Evolutionary conservation across 2,888 invertebrate genomes (phyloP).

Genomic region (Tolmerus cingulatus): DNA sequence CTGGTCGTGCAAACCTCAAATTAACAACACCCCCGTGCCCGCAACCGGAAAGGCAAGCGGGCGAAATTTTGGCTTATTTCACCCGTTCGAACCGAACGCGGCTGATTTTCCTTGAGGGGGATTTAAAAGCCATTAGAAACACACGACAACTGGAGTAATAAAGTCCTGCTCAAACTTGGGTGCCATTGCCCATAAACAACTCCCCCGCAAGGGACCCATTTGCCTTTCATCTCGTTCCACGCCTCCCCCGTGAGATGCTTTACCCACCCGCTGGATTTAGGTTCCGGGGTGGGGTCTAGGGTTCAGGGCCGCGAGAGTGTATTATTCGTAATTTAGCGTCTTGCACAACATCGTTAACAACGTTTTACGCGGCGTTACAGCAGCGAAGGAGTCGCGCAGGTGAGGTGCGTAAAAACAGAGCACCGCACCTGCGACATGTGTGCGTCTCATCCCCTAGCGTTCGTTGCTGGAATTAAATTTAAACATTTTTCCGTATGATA

Average conservation of each 20-base stretch:
- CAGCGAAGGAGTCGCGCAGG: neutral
- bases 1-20: neutral
- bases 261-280: neutral
- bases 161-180: neutral
- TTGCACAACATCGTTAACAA: conserved; percentile 34
- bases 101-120: neutral
- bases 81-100: neutral
- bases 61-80: neutral
- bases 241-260: neutral
- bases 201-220: neutral
- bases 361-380: conserved; percentile 5
- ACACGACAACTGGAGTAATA: conserved; percentile 25
- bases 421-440: conserved; percentile 21
- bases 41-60: neutral
- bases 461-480: conserved; percentile 4
- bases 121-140: conserved; percentile 37
- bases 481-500: conserved; percentile 20
- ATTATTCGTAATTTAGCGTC: conserved; percentile 37
- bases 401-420: neutral
- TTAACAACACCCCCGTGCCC: neutral
- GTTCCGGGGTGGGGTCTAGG: neutral
- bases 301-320: neutral
- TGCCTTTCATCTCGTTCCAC: neutral
- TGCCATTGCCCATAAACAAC: neutral
- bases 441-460: neutral